Evolutionary conservation across 2,797 vertebrate genomes (phyloP).

Genomic region (Echiichthys vipera): DNA sequence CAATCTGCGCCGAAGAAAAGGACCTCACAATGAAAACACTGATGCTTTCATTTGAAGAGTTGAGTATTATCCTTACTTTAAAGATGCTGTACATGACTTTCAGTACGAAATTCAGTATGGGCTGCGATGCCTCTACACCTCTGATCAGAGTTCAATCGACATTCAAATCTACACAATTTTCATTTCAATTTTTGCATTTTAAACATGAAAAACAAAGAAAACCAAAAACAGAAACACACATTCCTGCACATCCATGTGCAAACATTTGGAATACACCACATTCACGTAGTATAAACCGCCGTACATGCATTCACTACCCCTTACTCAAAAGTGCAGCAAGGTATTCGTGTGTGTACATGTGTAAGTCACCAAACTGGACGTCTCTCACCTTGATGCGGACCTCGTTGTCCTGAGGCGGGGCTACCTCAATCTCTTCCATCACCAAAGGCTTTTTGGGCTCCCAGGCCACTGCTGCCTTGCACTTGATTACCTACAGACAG

Average conservation of each 20-base stretch:
- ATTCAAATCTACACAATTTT: no score
- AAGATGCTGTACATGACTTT: no score
- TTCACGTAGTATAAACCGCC: no score
- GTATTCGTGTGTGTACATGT: not conserved
- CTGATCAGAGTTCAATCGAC: no score
- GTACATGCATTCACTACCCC: not conserved
- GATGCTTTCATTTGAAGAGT: not conserved
- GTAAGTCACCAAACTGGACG: not conserved
- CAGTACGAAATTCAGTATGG: no score
- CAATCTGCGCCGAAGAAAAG: constrained; percentile 65
- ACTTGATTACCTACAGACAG: constrained; percentile 89
- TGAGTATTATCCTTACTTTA: not conserved
- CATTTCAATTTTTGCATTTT: no score
- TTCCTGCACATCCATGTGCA: not conserved
- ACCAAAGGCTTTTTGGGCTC: constrained; percentile 86
- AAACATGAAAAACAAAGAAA: no score
- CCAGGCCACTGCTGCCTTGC: constrained; percentile 92
- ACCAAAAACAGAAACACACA: no score
- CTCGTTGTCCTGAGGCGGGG: constrained; percentile 89
- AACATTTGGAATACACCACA: no score
- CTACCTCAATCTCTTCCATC: constrained; percentile 93
- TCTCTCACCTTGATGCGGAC: constrained; percentile 90
- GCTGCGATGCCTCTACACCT: no score
- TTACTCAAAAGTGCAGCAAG: not conserved
- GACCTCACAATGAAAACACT: not conserved